A percentile compares a stretch with the other conserved stretches of the same genome.
phyloP scores from a whole-genome alignment of 2,113 vertebrate genomes.

The Psophia crepitans region DNA sequence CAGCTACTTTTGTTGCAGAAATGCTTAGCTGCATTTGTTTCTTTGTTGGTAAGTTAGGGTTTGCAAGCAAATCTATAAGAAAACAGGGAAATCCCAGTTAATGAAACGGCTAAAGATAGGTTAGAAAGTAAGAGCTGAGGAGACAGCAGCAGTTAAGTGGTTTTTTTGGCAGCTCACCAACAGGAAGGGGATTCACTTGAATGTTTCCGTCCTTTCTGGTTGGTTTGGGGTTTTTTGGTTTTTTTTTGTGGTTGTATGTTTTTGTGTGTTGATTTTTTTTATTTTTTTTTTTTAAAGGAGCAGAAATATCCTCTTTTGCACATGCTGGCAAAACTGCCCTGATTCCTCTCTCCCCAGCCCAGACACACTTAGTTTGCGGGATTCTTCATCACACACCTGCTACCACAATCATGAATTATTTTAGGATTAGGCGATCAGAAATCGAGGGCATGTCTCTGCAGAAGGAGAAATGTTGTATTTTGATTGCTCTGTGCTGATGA shows the following conservation, averaged over 20 bases:
- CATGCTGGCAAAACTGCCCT: not conserved
- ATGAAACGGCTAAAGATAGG: not conserved
- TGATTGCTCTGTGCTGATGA: not conserved
- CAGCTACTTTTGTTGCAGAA: not conserved
- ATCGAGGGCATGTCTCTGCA: not conserved
- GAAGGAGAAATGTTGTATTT: not conserved
- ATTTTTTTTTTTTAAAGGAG: not conserved
- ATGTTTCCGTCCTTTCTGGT: not conserved
- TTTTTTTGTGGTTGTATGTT: not conserved
- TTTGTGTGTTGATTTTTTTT: not conserved
- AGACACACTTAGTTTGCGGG: not conserved
- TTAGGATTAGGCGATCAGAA: not conserved
- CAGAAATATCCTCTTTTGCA: not conserved
- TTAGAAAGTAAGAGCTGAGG: not conserved
- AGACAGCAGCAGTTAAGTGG: not conserved
- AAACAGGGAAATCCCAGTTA: not conserved
- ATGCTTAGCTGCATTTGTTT: not conserved
- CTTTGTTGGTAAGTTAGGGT: not conserved
- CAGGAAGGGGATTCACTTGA: not conserved
- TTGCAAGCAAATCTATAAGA: not conserved
- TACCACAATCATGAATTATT: not conserved
- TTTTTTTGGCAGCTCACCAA: not conserved
- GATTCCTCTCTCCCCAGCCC: rapidly evolving
- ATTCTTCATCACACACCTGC: not conserved
- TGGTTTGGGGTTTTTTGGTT: not conserved